Evolutionary conservation across 1,140 invertebrate species (phyloP).

Genomic region (Hypsibius dujardini): DNA sequence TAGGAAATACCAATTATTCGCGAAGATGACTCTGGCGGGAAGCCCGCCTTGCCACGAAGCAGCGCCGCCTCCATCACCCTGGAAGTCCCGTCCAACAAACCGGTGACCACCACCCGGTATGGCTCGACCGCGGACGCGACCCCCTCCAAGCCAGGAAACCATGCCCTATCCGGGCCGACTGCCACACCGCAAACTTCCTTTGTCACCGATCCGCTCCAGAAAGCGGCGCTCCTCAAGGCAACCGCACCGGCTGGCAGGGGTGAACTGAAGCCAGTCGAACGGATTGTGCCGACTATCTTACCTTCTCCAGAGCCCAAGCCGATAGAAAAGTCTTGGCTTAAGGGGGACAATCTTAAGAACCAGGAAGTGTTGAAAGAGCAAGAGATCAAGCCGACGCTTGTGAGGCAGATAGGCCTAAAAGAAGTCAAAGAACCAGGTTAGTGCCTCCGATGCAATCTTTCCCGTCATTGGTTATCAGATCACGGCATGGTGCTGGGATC

Average conservation of each 20-base stretch:
- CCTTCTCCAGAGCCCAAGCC: conserved; percentile 14
- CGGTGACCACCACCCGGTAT: conserved; percentile 15
- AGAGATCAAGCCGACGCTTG: neutral
- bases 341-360: neutral
- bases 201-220: neutral
- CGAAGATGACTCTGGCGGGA: conserved; percentile 16
- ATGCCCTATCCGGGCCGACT: neutral
- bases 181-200: neutral
- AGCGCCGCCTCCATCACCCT: conserved; percentile 21
- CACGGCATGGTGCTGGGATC: too few relatives aligned
- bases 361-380: neutral
- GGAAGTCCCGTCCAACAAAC: conserved; percentile 19
- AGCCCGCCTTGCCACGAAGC: conserved; percentile 15
- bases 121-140: neutral
- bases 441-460: neutral
- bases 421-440: neutral
- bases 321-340: neutral
- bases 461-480: too few relatives aligned
- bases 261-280: neutral
- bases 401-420: neutral
- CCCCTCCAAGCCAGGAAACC: conserved; percentile 12
- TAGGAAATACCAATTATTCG: conserved; percentile 23
- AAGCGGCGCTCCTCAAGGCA: neutral
- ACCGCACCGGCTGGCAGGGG: neutral
- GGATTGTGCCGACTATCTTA: conserved; percentile 11